Evolutionary conservation across 2,113 vertebrate species (phyloP).

Genomic region (Bucco capensis): DNA sequence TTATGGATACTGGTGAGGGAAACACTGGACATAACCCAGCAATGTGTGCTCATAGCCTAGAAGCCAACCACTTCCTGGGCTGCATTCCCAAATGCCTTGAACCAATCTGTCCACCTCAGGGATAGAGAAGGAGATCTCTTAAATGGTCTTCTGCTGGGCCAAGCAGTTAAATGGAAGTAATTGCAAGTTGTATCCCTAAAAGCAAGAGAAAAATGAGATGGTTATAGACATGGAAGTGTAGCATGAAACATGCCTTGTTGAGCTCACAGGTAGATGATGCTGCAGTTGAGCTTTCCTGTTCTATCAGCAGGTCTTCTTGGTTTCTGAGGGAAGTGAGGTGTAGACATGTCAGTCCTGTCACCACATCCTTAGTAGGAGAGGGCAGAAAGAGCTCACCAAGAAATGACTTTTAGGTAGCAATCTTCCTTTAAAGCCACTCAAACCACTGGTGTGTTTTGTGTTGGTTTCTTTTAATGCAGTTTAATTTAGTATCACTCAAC

Average conservation of each 20-base stretch:
- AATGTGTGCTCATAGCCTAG: background rate
- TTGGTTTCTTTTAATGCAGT: background rate
- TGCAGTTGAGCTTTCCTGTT: background rate
- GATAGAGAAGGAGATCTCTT: background rate
- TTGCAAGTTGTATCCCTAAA: background rate
- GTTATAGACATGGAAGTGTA: background rate
- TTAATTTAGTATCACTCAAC: background rate
- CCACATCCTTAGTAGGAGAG: background rate
- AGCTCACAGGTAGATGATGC: background rate
- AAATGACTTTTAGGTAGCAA: background rate
- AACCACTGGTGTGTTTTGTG: background rate
- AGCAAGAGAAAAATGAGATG: background rate
- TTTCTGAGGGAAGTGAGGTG: background rate
- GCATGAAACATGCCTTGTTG: background rate
- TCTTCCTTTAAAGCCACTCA: background rate
- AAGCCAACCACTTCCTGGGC: no score
- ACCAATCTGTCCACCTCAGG: background rate
- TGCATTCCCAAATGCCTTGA: background rate
- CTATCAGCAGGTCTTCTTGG: background rate
- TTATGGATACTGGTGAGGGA: no score
- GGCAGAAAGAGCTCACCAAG: background rate
- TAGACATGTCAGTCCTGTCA: background rate
- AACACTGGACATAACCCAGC: background rate
- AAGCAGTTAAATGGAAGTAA: background rate
- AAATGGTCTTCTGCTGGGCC: background rate